Conservation (phyloP, 2,888 invertebrate species). For the Pyralis farinalis region DNA sequence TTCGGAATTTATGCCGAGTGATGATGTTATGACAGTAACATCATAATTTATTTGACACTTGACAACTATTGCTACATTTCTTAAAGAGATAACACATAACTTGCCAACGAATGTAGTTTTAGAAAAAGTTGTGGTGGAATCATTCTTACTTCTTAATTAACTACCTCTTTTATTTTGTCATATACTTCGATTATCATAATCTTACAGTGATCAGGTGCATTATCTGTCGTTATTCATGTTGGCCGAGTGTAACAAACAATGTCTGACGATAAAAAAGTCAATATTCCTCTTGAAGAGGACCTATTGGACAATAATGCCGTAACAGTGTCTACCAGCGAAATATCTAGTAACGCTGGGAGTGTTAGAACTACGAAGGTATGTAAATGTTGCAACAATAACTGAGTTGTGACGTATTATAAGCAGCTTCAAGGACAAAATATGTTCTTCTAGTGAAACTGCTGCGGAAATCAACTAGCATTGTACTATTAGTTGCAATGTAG, state of each 20-base stretch:
- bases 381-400: constrained; percentile 2
- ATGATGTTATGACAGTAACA: too few species aligned
- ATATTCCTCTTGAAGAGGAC: constrained; percentile 52
- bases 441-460: constrained; percentile 2
- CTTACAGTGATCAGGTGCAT: constrained; percentile 1
- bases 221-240: constrained; percentile 33
- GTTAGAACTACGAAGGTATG: constrained; percentile 59
- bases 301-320: constrained; percentile 48
- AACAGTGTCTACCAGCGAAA: constrained; percentile 54
- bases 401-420: constrained; percentile 7
- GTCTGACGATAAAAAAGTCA: constrained; percentile 69
- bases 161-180: too few species aligned
- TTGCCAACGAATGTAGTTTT: too few species aligned
- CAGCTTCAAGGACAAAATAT: constrained; percentile 4
- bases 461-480: neutral
- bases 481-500: neutral
- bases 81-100: too few species aligned
- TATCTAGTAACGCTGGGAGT: constrained; percentile 57
- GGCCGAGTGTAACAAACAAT: constrained; percentile 52
- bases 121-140: too few species aligned
- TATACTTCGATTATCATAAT: too few species aligned
- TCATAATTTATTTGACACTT: too few species aligned
- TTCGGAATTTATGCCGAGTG: too few species aligned
- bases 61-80: too few species aligned
- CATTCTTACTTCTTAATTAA: too few species aligned